Conservation (phyloP, 2,113 vertebrate species). For the Leptobrachium leishanense region DNA sequence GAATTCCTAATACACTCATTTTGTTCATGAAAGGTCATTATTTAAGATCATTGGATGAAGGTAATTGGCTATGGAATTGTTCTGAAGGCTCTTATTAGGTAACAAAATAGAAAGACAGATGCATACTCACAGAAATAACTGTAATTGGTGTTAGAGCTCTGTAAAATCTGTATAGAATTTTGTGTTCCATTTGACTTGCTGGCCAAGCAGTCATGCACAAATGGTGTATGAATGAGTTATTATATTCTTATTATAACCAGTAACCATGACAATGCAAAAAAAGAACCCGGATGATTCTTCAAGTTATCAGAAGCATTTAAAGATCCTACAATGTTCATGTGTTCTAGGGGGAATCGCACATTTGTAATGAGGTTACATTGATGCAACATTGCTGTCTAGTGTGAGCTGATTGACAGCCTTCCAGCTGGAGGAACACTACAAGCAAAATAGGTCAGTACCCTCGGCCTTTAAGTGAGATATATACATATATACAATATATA, state of each 20-base stretch:
- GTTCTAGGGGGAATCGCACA: too few species aligned
- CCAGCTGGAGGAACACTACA: too few species aligned
- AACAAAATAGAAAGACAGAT: conserved; percentile 28
- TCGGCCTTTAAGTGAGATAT: too few species aligned
- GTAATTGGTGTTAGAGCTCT: conserved; percentile 29
- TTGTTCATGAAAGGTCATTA: conserved; percentile 36
- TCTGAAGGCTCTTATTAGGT: conserved; percentile 30
- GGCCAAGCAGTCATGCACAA: conserved; percentile 37
- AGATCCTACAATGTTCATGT: too few species aligned
- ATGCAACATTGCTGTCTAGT: too few species aligned
- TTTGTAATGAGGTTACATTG: too few species aligned
- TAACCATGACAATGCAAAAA: conserved; percentile 40
- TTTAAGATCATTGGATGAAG: conserved; percentile 39
- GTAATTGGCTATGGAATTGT: conserved; percentile 42
- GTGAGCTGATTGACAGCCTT: too few species aligned
- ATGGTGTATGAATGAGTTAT: conserved; percentile 36
- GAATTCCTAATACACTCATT: conserved; percentile 30
- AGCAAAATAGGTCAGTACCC: too few species aligned
- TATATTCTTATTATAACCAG: conserved; percentile 31
- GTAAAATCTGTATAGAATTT: conserved; percentile 18
- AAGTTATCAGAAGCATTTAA: background rate
- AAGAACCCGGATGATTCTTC: too few species aligned
- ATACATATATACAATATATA: too few species aligned
- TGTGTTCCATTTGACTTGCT: conserved; percentile 41
- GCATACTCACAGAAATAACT: conserved; percentile 36